Evolutionary conservation across 1,140 invertebrate species (phyloP), one percentile per base, ranked within the genome.

Genomic region (Adoxophyes honmai): DNA sequence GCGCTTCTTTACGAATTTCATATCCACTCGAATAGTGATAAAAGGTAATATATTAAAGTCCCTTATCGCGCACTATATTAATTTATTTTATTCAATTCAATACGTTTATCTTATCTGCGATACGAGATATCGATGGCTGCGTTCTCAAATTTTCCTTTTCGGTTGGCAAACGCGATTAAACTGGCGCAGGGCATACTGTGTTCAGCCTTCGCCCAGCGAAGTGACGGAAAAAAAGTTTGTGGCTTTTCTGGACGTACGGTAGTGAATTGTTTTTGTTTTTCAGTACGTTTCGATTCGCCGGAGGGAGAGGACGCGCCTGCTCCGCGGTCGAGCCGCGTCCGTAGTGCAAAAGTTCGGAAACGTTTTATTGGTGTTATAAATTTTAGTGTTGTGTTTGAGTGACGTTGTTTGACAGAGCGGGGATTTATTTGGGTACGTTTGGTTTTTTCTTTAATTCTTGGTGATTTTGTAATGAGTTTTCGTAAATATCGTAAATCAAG

Each of bases 261-360:
- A 16, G 39, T 48, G 42, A 21, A 48, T 48, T 48, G 42, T 48
- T 48, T 44, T 21, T 28, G 42, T 48, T 48, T n/a, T 48, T 48
- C 42, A 48, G 42, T 48, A 11, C 42, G 42, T 21, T n/a, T 21
- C 16, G 18, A 18, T 21, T 1, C 42, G 42, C 18, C 16, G 16
- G n/a, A 15, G 16, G 42, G 42, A 18, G 18, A 6, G 42, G 42
- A 48, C 42, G 42, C 18, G 42, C n/a, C n/a, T 7, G 42, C 18
- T 16, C 42, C 21, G 42, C 10, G 15, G 10, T 21, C 18, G 11
- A 21, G 8, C 21, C 42, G 42, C 18, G 42, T 33, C 7, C 42
- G 42, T 11, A 48, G 11, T 48, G 42, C 21, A 21, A 48, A 21
- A 48, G 42, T 48, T 48, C 16, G 42, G 15, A 18, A 48, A 48